Base-by-base conservation (phyloP, 1,140 invertebrate species). In the Brachionus asplanchnoidis region DNA sequence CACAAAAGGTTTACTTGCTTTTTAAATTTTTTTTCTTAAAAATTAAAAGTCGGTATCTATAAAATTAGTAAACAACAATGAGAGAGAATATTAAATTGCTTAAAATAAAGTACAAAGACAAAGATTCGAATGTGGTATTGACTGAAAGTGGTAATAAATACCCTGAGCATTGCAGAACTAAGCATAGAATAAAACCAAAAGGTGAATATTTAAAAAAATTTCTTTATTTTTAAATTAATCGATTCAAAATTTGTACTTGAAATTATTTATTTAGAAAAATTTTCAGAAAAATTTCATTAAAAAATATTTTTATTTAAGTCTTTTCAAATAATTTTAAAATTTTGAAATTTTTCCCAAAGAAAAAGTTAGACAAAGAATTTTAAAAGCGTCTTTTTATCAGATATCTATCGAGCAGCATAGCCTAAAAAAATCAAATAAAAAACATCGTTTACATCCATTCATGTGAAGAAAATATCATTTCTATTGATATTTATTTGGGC, bases 111-210 rank as follows among this genome's bases (percentile, higher is more conserved):
- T 77, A 77, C 26, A 77, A 77, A 50, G 73, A 77, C 46, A 77
- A 50, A 77, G 44, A 77, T 5, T 36, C 44, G 9, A 77, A 73
- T 73, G 68, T n/a, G 14, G 73, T 77, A 8, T 77, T 50, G 26
- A 77, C 40, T 12, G 44, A 77, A 50, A 77, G 50, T n/a, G 42
- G 17, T 20, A n/a, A 5, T 42, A 77, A 77, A 20, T 46, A 50
- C 46, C 26, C 44, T 26, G 40, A 50, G 3, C 3, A 77, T 77
- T 77, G 23, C 46, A 14, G 73, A 77, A 77, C 73, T 26, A 77
- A 77, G 32, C 68, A 77, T 46, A 46, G 44, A 46, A 77, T 77
- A 12, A 77, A 77, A 77, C 68, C 68, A 42, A 73, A 73, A 73
- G 68, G 68, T 73, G 53, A 73, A 42, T 42, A n/a, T 42, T 40